A percentile compares a stretch with the other conserved stretches of the same genome.
These are phyloP conservation scores for Campopleginae sp. DNA, from an alignment of 2,888 invertebrate species.

Conservation along the genomic window DNA sequence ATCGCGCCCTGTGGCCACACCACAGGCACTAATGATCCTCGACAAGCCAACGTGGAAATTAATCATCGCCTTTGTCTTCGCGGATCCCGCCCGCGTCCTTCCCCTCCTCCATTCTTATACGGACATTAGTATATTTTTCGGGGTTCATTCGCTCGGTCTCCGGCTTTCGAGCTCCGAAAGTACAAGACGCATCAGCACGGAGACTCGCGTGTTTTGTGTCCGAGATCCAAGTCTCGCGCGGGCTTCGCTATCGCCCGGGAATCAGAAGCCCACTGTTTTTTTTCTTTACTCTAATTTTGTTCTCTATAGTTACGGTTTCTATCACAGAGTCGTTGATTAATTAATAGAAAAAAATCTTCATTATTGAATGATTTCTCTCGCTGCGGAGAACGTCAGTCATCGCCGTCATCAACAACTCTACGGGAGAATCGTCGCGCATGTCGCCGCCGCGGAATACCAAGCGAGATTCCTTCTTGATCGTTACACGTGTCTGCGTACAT, in stretches of 20 bases:
- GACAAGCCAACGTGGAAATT: slow-evolving; percentile 81
- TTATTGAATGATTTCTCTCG: slow-evolving; percentile 10
- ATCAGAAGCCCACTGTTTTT: slow-evolving; percentile 24
- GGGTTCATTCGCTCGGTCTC: slow-evolving; percentile 38
- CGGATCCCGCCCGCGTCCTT: slow-evolving; percentile 71
- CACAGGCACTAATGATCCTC: slow-evolving; percentile 80
- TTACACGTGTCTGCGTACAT: background rate
- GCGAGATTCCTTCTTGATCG: background rate
- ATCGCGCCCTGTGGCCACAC: slow-evolving; percentile 72
- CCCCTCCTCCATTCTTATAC: slow-evolving; percentile 6
- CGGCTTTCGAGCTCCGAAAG: slow-evolving; percentile 16
- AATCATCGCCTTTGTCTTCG: slow-evolving; percentile 83
- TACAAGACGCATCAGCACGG: background rate
- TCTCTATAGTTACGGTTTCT: slow-evolving; percentile 1
- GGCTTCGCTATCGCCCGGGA: slow-evolving; percentile 13
- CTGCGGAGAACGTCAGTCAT: slow-evolving; percentile 17
- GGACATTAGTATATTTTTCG: slow-evolving; percentile 54
- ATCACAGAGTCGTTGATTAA: background rate
- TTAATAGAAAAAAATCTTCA: slow-evolving; percentile 7
- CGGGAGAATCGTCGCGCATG: background rate
- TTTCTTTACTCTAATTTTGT: background rate
- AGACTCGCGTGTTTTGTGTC: slow-evolving; percentile 44
- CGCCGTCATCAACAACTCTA: slow-evolving; percentile 8
- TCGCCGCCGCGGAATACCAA: slow-evolving; percentile 9
- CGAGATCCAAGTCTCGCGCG: slow-evolving; percentile 32